A percentile compares a stretch with the other conserved stretches of the same genome.
Evolutionary conservation across 2,113 vertebrate genomes (phyloP).

Genomic region (Gymnorhina tibicen): DNA sequence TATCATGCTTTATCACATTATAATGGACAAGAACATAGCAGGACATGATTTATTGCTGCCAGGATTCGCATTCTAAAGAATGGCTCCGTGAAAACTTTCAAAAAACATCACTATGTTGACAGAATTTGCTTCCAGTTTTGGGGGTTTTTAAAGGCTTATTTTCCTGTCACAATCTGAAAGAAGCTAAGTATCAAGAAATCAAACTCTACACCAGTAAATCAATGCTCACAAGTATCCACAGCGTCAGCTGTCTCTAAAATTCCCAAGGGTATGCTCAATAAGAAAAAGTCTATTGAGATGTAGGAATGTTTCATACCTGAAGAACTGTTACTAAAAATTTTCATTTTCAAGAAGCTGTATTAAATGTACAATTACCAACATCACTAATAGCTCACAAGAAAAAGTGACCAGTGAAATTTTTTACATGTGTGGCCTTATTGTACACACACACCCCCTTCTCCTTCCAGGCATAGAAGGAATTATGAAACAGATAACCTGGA

Average conservation of each 20-base stretch:
- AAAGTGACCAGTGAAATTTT: not conserved
- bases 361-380: not conserved
- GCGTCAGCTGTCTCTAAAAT: not conserved
- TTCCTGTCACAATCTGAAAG: not conserved
- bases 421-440: not conserved
- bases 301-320: not conserved
- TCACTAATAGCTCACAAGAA: not conserved
- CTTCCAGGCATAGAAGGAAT: not conserved
- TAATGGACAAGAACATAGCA: not conserved
- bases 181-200: not conserved
- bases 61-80: not conserved
- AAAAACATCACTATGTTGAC: not conserved
- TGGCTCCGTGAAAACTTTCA: not conserved
- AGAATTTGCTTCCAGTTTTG: not conserved
- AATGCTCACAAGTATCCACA: not conserved
- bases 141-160: not conserved
- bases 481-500: slow-evolving; percentile 21
- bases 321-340: not conserved
- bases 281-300: not conserved
- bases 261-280: not conserved
- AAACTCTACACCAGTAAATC: not conserved
- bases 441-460: not conserved
- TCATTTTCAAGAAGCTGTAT: not conserved
- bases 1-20: not conserved
- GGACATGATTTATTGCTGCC: not conserved